Evolutionary conservation across 2,113 vertebrate genomes (phyloP), one percentile per base, ranked within the genome.

Genomic region (Hystrix cristata): DNA sequence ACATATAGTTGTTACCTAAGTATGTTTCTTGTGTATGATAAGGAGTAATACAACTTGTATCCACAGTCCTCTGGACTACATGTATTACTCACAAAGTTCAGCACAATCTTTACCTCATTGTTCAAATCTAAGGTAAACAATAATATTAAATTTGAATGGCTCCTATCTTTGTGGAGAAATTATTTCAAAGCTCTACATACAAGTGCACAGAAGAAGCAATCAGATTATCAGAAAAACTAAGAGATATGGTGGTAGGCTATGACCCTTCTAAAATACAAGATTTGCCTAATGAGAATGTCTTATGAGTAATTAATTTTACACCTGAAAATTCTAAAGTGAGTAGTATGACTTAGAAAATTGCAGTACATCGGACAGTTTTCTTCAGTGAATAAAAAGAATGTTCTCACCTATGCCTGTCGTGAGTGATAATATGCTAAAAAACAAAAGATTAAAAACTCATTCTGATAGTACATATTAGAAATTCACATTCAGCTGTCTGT

Each of bases 121-220:
- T 31, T 94, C 95, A 92, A 90, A 65, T 65, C 43, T 74, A 80
- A 96, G 7, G 0, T 85, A 64, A 59, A 7, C 6, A 94, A 83
- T 4, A 48, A 71, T 94, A 27, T 0, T 59, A 85, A 19, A 67
- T 51, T 71, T 91, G 10, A 57, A 79, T 94, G 94, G 5, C 88
- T 88, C 2, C 7, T 60, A 12, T 51, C 64, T 96, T 90, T 84
- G 1, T 46, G 81, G 38, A n/a, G 1, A 38, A 91, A 14, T 9
- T 90, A 46, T n/a, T 12, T 76, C 53, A 55, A 46, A 78, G 23
- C 19, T 48, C 7, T 59, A 69, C n/a, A 43, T 74, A 11, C 19
- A 96, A 12, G 0, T 23, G 18, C 31, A 71, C 3, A 87, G 82
- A 90, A 67, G 13, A 92, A 76, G 64, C 43, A 93, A 93, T 53